A percentile compares a stretch with the other conserved stretches of the same genome.
Evolutionary conservation across 2,888 invertebrate genomes (phyloP).

Genomic region (Desoria tigrina): DNA sequence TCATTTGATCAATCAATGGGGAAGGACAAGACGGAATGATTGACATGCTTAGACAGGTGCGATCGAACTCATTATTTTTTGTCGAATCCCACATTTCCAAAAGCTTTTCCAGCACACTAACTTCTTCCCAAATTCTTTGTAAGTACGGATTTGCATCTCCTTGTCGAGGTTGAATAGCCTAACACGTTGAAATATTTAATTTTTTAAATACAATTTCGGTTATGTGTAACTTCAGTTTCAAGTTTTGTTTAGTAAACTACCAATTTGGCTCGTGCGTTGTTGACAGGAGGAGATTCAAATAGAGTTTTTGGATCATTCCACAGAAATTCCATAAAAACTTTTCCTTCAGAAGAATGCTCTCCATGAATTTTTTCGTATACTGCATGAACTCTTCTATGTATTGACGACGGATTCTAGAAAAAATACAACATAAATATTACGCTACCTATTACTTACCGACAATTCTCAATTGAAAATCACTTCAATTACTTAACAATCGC

Average conservation of each 20-base stretch:
- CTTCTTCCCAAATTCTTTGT: slow-evolving; percentile 45
- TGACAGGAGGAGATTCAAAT: slow-evolving; percentile 43
- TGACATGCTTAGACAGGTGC: background rate
- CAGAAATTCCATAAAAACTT: slow-evolving; percentile 47
- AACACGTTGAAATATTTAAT: slow-evolving; percentile 4
- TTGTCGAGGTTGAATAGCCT: slow-evolving; percentile 45
- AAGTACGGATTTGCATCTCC: slow-evolving; percentile 51
- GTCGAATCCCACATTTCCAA: slow-evolving; percentile 26
- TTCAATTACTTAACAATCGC: background rate
- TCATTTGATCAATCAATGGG: background rate
- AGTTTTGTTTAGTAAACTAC: slow-evolving; percentile 29
- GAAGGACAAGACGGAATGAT: background rate
- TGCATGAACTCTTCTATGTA: slow-evolving; percentile 46
- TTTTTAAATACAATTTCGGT: background rate
- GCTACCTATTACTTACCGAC: too few relatives aligned
- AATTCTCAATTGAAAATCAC: background rate
- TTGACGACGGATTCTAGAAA: slow-evolving; percentile 14
- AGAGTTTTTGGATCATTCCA: slow-evolving; percentile 42
- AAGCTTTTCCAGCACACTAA: slow-evolving; percentile 36
- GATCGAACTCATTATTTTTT: slow-evolving; percentile 3
- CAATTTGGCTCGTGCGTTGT: slow-evolving; percentile 37
- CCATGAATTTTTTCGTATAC: slow-evolving; percentile 51
- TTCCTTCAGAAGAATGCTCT: slow-evolving; percentile 43
- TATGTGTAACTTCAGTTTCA: background rate
- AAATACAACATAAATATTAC: background rate